phyloP scores from a whole-genome alignment of 2,113 vertebrate species.

The Corapipo altera region DNA sequence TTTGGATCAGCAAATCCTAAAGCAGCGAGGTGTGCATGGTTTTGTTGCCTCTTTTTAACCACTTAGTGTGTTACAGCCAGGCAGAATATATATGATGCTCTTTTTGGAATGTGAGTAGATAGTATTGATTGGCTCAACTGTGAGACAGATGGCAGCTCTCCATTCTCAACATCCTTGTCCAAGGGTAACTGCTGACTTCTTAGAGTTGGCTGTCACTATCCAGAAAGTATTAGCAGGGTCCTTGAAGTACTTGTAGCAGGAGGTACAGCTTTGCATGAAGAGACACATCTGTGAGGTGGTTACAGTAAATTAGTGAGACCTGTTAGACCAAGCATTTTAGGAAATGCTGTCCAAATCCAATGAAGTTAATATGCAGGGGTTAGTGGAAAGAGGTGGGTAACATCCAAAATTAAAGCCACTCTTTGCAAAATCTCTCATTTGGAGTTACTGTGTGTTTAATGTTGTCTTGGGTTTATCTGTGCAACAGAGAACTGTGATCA shows the following conservation, averaged over 20 bases:
- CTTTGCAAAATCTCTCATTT: background rate
- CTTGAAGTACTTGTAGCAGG: background rate
- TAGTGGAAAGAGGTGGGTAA: background rate
- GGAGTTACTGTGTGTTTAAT: background rate
- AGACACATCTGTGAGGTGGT: background rate
- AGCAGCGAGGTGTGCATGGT: background rate
- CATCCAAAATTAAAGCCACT: background rate
- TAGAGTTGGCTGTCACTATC: background rate
- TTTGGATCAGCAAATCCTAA: background rate
- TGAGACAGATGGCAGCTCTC: background rate
- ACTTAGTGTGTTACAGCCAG: background rate
- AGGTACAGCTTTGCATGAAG: background rate
- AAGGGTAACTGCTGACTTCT: background rate
- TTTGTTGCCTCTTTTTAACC: background rate
- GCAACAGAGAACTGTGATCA: background rate
- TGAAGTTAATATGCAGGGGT: background rate
- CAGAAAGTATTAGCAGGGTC: background rate
- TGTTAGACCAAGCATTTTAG: background rate
- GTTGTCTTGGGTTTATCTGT: conserved; percentile 25
- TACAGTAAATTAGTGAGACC: background rate
- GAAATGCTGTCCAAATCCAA: background rate
- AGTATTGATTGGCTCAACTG: background rate
- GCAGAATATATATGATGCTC: background rate
- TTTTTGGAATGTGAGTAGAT: background rate
- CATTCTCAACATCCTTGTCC: background rate